Conservation (phyloP, 2,113 vertebrate genomes). For the Scytalopus superciliaris region DNA sequence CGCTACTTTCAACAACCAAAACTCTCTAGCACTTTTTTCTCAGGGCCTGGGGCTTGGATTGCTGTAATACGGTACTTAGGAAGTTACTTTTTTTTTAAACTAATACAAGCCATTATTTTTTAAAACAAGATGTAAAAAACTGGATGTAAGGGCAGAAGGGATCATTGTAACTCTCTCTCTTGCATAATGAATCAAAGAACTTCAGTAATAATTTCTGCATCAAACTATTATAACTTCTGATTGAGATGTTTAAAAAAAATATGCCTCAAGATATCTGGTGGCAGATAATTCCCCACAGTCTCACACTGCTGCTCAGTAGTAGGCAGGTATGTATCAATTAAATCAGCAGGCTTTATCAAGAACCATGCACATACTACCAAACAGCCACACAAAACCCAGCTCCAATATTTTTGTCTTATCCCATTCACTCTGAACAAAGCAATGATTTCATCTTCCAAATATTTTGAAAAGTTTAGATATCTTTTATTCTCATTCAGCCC, state of each 20-base stretch:
- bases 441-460: background rate
- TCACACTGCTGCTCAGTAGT: background rate
- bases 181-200: slow-evolving; percentile 18
- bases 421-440: background rate
- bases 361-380: background rate
- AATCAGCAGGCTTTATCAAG: background rate
- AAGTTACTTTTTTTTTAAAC: background rate
- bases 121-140: background rate
- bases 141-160: background rate
- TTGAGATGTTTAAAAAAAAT: background rate
- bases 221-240: background rate
- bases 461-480: background rate
- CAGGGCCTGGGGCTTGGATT: background rate
- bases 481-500: background rate
- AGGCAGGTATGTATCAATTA: background rate
- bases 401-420: background rate
- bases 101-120: background rate
- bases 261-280: background rate
- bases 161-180: background rate
- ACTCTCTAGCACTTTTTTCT: background rate
- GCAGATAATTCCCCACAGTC: background rate
- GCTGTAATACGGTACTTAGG: background rate
- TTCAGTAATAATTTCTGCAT: background rate
- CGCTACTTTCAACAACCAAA: background rate
- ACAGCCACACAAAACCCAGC: background rate